Evolutionary conservation across 2,888 invertebrate species (phyloP), one percentile per base, ranked within the genome.

Genomic region (Cerastis rubricosa): DNA sequence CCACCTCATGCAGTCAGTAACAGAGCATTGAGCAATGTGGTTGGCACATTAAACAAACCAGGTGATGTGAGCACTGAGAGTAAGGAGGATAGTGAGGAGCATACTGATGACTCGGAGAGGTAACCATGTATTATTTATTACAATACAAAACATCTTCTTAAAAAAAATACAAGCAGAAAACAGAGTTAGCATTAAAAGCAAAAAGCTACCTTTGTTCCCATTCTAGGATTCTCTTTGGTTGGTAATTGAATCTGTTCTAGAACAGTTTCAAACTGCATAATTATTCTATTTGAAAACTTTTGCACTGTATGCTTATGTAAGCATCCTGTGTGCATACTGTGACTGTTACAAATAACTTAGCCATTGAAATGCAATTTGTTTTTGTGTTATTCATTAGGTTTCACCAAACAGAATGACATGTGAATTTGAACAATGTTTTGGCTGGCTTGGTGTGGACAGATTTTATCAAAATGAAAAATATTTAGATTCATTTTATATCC

Each of bases 21-120:
- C 80, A 93, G 96, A 89, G 91, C 94, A 71, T 88, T 96, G 54
- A 95, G 92, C 78, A 95, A 93, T 92, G 95, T 94, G 78, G 95
- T 94, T n/a, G 92, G 89, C 69, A 89, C 92, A 61, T 84, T 96
- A 72, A 95, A 95, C 76, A 94, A 95, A 86, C 86, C 95, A 11
- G 90, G 93, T 57, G 96, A 95, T 40, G 83, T 92, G 2, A 88
- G 89, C 71, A 80, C 91, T 81, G 95, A 95, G 25, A 81, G 89
- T 47, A 93, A 91, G 71, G 95, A 95, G 7, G 94, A 96, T 9
- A 87, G 84, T 81, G 96, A 96, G 69, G 96, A 96, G 74, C 93
- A 91, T 12, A 87, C 90, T 78, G 94, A 95, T 91, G 95, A 95
- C 84, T 93, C 94, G 59, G 96, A 95, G 88, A 95, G 95, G 96